A percentile compares a stretch with the other conserved stretches of the same genome.
Conservation (phyloP, 2,797 vertebrate species). For the Cossypha polioptera region DNA sequence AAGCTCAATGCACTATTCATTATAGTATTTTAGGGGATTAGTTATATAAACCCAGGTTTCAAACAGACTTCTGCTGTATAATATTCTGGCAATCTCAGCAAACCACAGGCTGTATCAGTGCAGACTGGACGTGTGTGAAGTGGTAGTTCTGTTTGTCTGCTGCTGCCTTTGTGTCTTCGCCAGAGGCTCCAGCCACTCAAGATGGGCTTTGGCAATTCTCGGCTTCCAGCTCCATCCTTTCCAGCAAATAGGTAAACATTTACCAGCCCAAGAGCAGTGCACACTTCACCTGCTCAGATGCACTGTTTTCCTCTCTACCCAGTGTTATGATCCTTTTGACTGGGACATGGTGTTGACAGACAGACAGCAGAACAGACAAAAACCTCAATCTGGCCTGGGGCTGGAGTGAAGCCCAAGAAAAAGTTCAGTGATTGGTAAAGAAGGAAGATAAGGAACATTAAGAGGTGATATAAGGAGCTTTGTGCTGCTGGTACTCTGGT, state of each 20-base stretch:
- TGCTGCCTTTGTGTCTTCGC: background rate
- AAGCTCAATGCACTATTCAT: constrained; percentile 65
- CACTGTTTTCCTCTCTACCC: background rate
- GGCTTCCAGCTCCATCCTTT: background rate
- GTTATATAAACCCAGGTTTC: constrained; percentile 57
- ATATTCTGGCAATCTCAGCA: constrained; percentile 2
- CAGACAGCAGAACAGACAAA: background rate
- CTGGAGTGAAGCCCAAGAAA: background rate
- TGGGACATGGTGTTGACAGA: background rate
- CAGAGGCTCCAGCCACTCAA: background rate
- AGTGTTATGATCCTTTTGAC: background rate
- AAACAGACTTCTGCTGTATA: constrained; percentile 33
- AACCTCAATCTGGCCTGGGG: background rate
- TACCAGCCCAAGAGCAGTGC: background rate
- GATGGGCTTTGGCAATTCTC: background rate
- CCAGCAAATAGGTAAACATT: background rate
- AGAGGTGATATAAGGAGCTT: background rate
- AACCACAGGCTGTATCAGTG: background rate
- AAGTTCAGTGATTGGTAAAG: background rate
- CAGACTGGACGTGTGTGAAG: background rate
- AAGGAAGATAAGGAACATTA: background rate
- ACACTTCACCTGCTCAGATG: background rate
- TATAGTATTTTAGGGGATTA: constrained; percentile 58
- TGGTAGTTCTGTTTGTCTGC: background rate
- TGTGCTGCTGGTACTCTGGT: background rate